These are phyloP conservation scores for Tetragonula carbonaria DNA, from an alignment of 2,888 invertebrate genomes.

Conservation along the genomic window DNA sequence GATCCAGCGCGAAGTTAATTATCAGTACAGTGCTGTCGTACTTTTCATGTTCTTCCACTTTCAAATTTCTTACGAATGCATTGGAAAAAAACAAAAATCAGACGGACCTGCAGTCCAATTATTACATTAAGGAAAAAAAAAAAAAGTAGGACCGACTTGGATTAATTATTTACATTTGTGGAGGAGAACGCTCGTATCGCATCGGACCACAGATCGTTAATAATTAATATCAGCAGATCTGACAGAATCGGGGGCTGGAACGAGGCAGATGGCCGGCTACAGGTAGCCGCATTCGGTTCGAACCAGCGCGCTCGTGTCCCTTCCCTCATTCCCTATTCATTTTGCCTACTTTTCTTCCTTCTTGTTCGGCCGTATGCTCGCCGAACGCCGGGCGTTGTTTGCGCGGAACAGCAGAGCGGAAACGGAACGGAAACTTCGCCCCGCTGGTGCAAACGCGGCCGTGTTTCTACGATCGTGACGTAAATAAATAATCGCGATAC, in stretches of 20 bases:
- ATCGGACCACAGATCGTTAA: background rate
- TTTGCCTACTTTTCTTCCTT: slow-evolving; percentile 44
- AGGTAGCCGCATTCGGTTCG: slow-evolving; percentile 4
- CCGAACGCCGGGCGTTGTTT: slow-evolving; percentile 22
- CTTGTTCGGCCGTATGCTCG: slow-evolving; percentile 19
- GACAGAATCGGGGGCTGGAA: slow-evolving; percentile 7
- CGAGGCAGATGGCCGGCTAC: background rate
- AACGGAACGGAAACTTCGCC: slow-evolving; percentile 4
- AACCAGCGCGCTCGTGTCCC: slow-evolving; percentile 21
- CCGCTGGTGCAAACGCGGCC: slow-evolving; percentile 10
- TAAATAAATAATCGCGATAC: slow-evolving; percentile 69
- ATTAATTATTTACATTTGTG: background rate
- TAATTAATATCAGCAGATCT: background rate
- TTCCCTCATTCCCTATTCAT: slow-evolving; percentile 54
- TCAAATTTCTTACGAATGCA: too few relatives aligned
- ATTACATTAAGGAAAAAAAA: too few relatives aligned
- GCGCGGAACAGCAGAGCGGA: slow-evolving; percentile 10
- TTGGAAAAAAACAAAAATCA: too few relatives aligned
- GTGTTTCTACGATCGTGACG: slow-evolving; percentile 49
- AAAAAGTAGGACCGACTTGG: too few relatives aligned
- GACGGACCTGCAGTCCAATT: too few relatives aligned
- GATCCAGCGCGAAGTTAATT: too few relatives aligned
- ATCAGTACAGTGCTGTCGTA: too few relatives aligned
- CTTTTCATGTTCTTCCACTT: too few relatives aligned
- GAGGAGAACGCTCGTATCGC: background rate